Evolutionary conservation across 2,113 vertebrate species (phyloP), one percentile per base, ranked within the genome.

Genomic region (Syngnathus floridae): DNA sequence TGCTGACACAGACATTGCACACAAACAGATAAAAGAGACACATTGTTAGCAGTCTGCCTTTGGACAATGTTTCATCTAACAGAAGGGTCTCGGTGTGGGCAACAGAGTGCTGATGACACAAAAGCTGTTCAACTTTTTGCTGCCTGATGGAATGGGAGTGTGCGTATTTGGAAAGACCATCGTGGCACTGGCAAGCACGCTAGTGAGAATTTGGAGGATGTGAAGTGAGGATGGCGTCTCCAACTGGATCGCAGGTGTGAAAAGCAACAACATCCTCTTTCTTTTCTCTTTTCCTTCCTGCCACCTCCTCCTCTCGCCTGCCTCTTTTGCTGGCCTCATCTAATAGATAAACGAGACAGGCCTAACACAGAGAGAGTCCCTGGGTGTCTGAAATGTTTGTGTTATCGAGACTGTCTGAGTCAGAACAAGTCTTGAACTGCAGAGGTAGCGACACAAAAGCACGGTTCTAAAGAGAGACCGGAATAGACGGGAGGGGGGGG

Each of bases 71-170:
- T 77, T 65, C 56, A 66, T 59, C 65, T 60, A 68, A 78, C 80
- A 84, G 82, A 82, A 76, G 71, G 78, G 77, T 68, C 76, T 72
- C 49, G 38, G 73, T 67, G 76, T 78, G 74, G 83, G 78, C 76
- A 75, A 67, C 75, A 73, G 79, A 74, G 71, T 65, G 65, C 66
- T 63, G 68, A 77, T 55, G 56, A 67, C 69, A 74, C 72, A 65
- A 69, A 80, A 78, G 73, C 75, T 71, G 78, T 22, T 78, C 46
- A 2, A 74, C 66, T 82, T 71, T 76, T 62, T 66, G 65, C 73
- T 67, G 80, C 78, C 82, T 82, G 78, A 79, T 73, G 74, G 79
- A 80, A 63, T 60, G 69, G 67, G 67, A 64, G 72, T 76, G 57
- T 71, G 64, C 70, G 16, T 60, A 60, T 73, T 74, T 70, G 43